Percentiles rank a stretch among this genome's conserved stretches.
These are phyloP conservation scores for Falco biarmicus DNA, from an alignment of 2,797 vertebrate species.

Conservation along the genomic window DNA sequence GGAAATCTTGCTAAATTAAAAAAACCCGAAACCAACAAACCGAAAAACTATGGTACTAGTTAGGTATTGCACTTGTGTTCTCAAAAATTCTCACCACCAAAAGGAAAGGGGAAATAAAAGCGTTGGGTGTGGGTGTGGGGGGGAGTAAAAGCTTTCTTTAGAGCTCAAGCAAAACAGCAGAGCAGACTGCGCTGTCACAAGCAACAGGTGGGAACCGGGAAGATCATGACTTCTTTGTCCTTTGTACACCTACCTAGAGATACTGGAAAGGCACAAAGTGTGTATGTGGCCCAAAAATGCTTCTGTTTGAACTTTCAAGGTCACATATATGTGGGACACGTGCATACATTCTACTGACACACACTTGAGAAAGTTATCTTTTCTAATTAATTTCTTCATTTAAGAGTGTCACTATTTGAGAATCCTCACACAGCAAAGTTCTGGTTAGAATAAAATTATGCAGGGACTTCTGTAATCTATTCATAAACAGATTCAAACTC, in stretches of 20 bases:
- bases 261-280: background rate
- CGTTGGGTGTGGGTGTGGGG: too few species aligned
- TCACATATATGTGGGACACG: background rate
- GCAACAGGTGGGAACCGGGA: background rate
- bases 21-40: background rate
- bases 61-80: background rate
- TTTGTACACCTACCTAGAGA: background rate
- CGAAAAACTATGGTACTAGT: background rate
- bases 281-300: background rate
- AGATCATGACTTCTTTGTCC: background rate
- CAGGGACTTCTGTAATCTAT: background rate
- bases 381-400: background rate
- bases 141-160: background rate
- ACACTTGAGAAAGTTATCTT: background rate
- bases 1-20: background rate
- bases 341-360: background rate
- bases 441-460: background rate
- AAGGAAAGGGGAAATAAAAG: background rate
- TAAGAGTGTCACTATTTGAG: background rate
- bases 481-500: background rate
- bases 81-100: background rate
- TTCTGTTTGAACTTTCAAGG: background rate
- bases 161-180: background rate
- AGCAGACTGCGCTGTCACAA: background rate
- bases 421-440: background rate